Base-by-base conservation (phyloP, 2,888 invertebrate species). In the Anticlea derivata region DNA sequence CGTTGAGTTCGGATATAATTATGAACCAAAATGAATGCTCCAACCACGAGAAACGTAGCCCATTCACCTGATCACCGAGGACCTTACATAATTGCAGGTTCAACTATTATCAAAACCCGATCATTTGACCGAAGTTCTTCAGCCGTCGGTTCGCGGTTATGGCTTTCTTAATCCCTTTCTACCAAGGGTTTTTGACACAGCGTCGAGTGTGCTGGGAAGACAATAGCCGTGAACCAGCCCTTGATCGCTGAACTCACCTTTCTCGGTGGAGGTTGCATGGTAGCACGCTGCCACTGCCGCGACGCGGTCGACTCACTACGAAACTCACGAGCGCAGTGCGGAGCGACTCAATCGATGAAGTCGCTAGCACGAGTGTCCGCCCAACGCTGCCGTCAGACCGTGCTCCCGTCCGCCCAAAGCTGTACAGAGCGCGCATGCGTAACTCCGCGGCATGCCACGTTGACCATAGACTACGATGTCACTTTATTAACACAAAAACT, bases 251-350 rank as follows among this genome's bases (percentile, higher is more conserved):
- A 34, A 80, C 92, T 93, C 92, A 96, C 96, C 95, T 96, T 96
- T 89, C 96, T 94, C 80, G 96, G 96, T 75, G 96, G 96, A 76
- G 96, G 96, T 93, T 96, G 96, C 96, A 96, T 96, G 90, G 74
- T 85, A 82, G 60, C 48, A 43, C 47, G 55, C 44, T 47, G 54
- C 52, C 55, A 50, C 43, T 33, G 48, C 44, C 48, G 63, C 47
- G 49, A 47, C 58, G 62, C 64, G 65, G 60, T 59, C 70, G 71
- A 55, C 64, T 60, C 59, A 62, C 63, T 66, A 27, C 31, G 46
- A 46, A 38, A 48, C 50, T 55, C 23, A 34, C 45, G 57, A 43
- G 55, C 43, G 61, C 57, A 49, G 35, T 61, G 55, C 60, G 58
- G 56, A 37, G 22, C 59, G 58, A 63, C 58, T 55, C 26, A 58